phyloP scores from a whole-genome alignment of 2,888 invertebrate species.

The Augiades crinisus region DNA sequence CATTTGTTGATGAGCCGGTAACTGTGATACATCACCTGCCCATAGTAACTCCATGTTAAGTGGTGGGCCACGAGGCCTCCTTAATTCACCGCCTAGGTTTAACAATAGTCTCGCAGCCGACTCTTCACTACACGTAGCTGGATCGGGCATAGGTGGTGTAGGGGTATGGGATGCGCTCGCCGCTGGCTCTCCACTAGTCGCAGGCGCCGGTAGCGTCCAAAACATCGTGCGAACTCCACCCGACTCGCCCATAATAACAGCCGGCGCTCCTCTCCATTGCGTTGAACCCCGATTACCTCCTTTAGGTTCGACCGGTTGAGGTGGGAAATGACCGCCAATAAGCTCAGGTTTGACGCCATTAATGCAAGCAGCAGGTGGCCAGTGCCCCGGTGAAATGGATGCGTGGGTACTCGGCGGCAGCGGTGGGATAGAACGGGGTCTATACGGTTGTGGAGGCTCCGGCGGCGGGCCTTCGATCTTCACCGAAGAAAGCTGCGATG shows the following conservation, averaged over 20 bases:
- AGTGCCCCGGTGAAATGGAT: conserved; percentile 64
- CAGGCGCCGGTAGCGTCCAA: conserved; percentile 83
- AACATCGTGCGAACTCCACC: conserved; percentile 91
- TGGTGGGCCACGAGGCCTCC: conserved; percentile 84
- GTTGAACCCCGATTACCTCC: conserved; percentile 59
- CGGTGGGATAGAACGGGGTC: conserved; percentile 64
- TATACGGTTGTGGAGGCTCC: conserved; percentile 59
- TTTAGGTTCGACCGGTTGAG: conserved; percentile 67
- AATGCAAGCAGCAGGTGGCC: conserved; percentile 84
- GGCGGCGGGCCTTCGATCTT: conserved; percentile 61
- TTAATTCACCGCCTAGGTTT: conserved; percentile 87
- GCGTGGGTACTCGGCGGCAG: conserved; percentile 68
- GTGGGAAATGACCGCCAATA: conserved; percentile 83
- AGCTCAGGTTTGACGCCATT: conserved; percentile 92
- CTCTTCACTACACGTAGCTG: conserved; percentile 79
- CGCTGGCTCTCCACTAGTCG: conserved; percentile 74
- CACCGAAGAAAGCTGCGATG: conserved; percentile 69
- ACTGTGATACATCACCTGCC: conserved; percentile 93
- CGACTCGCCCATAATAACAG: conserved; percentile 96
- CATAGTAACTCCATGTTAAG: conserved; percentile 95
- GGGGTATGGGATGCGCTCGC: conserved; percentile 78
- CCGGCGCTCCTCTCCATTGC: conserved; percentile 86
- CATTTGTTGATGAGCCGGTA: conserved; percentile 90
- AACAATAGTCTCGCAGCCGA: conserved; percentile 86
- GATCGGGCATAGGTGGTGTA: conserved; percentile 79